A percentile compares a stretch with the other conserved stretches of the same genome.
phyloP scores from a whole-genome alignment of 2,797 vertebrate genomes.

The Typhlichthys eigenmanni region DNA sequence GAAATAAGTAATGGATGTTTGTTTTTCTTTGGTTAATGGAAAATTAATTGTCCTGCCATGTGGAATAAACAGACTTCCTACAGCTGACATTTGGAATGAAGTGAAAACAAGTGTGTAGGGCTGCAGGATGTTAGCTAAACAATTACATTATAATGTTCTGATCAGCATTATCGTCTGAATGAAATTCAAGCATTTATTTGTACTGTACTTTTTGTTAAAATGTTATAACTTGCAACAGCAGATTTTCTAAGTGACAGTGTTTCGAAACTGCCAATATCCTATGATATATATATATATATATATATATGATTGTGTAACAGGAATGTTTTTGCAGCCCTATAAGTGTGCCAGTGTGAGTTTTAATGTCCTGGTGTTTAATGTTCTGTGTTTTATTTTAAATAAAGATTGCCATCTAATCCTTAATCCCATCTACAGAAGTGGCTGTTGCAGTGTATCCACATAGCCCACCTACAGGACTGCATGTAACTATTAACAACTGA shows the following conservation, averaged over 20 bases:
- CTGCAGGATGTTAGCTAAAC: slow-evolving; percentile 16
- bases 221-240: neutral
- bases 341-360: slow-evolving; percentile 52
- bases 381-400: slow-evolving; percentile 43
- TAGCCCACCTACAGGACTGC: slow-evolving; percentile 54
- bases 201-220: too few species aligned
- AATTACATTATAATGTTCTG: too few species aligned
- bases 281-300: neutral
- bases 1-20: slow-evolving; percentile 30
- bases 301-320: slow-evolving; percentile 17
- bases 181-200: neutral
- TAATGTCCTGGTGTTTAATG: slow-evolving; percentile 56
- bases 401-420: slow-evolving; percentile 62
- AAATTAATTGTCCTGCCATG: slow-evolving; percentile 5
- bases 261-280: slow-evolving; percentile 1
- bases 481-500: slow-evolving; percentile 34
- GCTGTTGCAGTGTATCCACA: slow-evolving; percentile 69
- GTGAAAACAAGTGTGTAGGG: neutral
- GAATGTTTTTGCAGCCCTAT: slow-evolving; percentile 30
- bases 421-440: slow-evolving; percentile 61
- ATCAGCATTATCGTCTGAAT: neutral
- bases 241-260: slow-evolving; percentile 6
- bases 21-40: slow-evolving; percentile 3
- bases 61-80: neutral
- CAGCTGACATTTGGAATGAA: neutral